A percentile compares a stretch with the other conserved stretches of the same genome.
These are phyloP conservation scores for Picathartes gymnocephalus DNA, from an alignment of 2,113 vertebrate species.

Conservation along the genomic window DNA sequence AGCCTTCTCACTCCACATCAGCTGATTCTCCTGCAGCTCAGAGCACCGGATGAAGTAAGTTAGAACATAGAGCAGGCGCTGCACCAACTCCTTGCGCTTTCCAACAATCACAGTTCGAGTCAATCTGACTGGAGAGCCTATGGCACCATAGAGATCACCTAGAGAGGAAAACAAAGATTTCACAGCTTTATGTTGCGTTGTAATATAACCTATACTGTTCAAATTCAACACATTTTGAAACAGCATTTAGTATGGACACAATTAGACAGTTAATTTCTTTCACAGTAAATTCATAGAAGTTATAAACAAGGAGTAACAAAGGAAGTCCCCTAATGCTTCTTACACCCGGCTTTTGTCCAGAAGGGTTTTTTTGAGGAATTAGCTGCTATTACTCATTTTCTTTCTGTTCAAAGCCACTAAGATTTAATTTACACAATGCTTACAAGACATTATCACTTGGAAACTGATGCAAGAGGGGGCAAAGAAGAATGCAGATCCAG, in stretches of 20 bases:
- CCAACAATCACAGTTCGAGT: constrained; percentile 85
- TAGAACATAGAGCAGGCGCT: constrained; percentile 79
- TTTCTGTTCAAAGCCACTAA: not conserved
- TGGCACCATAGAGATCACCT: constrained; percentile 86
- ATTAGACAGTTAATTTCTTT: not conserved
- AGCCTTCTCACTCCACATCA: constrained; percentile 51
- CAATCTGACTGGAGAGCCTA: constrained; percentile 83
- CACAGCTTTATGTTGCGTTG: not conserved
- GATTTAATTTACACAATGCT: not conserved
- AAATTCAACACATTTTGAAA: not conserved
- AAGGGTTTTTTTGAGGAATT: not conserved
- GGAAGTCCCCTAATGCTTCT: not conserved
- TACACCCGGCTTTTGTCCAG: not conserved
- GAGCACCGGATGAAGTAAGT: constrained; percentile 87
- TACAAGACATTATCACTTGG: not conserved
- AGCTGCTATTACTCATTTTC: not conserved
- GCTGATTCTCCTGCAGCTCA: constrained; percentile 83
- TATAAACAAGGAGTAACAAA: not conserved
- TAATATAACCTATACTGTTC: not conserved
- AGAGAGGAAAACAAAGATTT: not conserved
- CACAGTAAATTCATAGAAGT: not conserved
- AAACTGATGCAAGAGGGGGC: not conserved
- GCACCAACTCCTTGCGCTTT: constrained; percentile 81
- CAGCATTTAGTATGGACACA: not conserved
- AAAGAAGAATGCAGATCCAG: not conserved